A percentile compares a stretch with the other conserved stretches of the same genome.
Conservation (phyloP, 1,140 invertebrate genomes). For the Ceratina japonica region DNA sequence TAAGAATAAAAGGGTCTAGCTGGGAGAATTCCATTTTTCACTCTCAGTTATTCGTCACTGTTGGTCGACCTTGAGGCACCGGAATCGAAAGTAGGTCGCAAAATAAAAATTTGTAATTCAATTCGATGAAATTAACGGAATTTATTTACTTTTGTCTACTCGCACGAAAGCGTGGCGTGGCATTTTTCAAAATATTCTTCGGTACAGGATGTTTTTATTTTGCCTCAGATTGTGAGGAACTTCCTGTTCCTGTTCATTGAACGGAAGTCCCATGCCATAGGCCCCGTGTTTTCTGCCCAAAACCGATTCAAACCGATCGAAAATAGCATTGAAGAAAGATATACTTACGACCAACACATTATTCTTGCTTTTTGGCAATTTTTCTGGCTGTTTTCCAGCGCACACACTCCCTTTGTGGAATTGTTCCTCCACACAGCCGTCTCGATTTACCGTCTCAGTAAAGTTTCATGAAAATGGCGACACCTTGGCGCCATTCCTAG, state of each 20-base stretch:
- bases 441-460: constrained; percentile 67
- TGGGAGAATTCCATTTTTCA: constrained; percentile 43
- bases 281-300: constrained; percentile 66
- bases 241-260: constrained; percentile 80
- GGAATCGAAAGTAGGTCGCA: constrained; percentile 58
- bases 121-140: constrained; percentile 5
- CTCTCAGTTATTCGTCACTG: constrained; percentile 36
- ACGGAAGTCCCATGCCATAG: constrained; percentile 79
- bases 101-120: constrained; percentile 45
- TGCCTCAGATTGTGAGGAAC: constrained; percentile 72
- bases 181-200: constrained; percentile 68
- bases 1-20: constrained; percentile 14
- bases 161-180: constrained; percentile 4
- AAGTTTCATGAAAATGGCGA: constrained; percentile 73
- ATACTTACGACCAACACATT: constrained; percentile 72
- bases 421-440: constrained; percentile 60
- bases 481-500: constrained; percentile 69
- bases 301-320: constrained; percentile 50
- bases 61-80: constrained; percentile 56
- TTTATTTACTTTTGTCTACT: constrained; percentile 21
- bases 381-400: constrained; percentile 42
- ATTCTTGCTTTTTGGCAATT: constrained; percentile 62
- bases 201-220: constrained; percentile 79
- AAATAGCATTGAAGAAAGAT: constrained; percentile 33
- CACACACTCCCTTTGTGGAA: constrained; percentile 48